A percentile compares a stretch with the other conserved stretches of the same genome.
Conservation (phyloP, 1,140 invertebrate species). For the Drosophila kikkawai region DNA sequence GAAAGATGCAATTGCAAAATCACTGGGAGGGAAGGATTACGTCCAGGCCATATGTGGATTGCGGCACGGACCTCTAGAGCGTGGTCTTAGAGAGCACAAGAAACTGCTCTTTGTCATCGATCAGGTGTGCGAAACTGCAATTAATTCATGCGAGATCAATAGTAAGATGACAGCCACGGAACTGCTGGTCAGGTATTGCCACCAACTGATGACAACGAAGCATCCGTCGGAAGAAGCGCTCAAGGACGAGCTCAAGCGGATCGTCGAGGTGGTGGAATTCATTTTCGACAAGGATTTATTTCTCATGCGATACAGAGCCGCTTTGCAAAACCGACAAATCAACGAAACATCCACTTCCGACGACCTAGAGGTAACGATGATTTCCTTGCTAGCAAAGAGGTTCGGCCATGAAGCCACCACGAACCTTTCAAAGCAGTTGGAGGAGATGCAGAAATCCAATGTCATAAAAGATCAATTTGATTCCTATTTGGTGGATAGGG, state of each 20-base stretch:
- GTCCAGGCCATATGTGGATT: conserved; percentile 4
- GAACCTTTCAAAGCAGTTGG: background rate
- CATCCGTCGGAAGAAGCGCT: background rate
- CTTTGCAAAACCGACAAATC: background rate
- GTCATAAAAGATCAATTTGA: background rate
- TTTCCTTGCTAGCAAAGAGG: background rate
- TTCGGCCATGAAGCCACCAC: accelerated
- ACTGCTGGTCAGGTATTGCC: background rate
- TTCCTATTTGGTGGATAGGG: background rate
- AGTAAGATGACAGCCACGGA: background rate
- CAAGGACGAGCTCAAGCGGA: conserved; percentile 3
- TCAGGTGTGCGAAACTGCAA: background rate
- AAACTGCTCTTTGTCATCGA: background rate
- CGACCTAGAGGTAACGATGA: conserved; percentile 11
- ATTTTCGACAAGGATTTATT: conserved; percentile 6
- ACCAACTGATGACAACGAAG: conserved; percentile 6
- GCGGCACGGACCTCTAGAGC: background rate
- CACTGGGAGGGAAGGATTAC: conserved; percentile 3
- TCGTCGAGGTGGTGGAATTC: conserved; percentile 1
- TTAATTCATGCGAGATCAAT: conserved; percentile 1
- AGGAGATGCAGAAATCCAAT: background rate
- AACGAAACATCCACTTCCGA: conserved; percentile 10
- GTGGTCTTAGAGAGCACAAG: conserved; percentile 10
- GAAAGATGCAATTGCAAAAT: background rate
- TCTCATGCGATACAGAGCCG: background rate